Evolutionary conservation across 2,113 vertebrate genomes (phyloP).

Genomic region (Camelus dromedarius): DNA sequence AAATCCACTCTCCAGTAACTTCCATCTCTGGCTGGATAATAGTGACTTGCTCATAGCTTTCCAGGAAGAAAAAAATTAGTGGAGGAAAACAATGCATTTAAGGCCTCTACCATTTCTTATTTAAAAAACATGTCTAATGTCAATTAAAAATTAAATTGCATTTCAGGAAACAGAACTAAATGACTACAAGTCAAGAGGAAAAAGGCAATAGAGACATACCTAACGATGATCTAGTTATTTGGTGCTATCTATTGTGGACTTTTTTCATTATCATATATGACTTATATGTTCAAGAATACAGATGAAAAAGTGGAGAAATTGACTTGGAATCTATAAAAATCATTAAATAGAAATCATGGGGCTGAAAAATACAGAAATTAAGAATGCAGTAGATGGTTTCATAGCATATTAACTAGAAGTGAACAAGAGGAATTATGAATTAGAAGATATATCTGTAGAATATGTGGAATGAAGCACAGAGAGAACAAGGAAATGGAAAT

Average conservation of each 20-base stretch:
- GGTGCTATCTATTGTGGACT: neutral
- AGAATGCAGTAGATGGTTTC: neutral
- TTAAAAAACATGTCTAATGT: neutral
- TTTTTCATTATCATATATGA: neutral
- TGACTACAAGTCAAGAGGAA: neutral
- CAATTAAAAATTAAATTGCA: neutral
- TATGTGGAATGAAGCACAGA: neutral
- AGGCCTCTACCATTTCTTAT: neutral
- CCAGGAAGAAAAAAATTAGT: neutral
- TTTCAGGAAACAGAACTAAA: constrained; percentile 24
- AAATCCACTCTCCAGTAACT: neutral
- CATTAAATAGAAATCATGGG: constrained; percentile 26
- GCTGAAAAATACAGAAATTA: constrained; percentile 10
- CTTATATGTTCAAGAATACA: neutral
- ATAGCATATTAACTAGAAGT: constrained; percentile 33
- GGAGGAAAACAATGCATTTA: neutral
- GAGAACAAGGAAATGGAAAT: neutral
- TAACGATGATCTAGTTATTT: neutral
- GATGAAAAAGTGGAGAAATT: neutral
- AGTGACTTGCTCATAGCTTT: neutral
- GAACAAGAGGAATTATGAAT: neutral
- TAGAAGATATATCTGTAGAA: neutral
- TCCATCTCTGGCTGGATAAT: neutral
- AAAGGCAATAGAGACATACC: neutral
- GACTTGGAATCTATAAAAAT: constrained; percentile 15